Conservation (phyloP, 2,797 vertebrate species). For the Urocyon cinereoargenteus region DNA sequence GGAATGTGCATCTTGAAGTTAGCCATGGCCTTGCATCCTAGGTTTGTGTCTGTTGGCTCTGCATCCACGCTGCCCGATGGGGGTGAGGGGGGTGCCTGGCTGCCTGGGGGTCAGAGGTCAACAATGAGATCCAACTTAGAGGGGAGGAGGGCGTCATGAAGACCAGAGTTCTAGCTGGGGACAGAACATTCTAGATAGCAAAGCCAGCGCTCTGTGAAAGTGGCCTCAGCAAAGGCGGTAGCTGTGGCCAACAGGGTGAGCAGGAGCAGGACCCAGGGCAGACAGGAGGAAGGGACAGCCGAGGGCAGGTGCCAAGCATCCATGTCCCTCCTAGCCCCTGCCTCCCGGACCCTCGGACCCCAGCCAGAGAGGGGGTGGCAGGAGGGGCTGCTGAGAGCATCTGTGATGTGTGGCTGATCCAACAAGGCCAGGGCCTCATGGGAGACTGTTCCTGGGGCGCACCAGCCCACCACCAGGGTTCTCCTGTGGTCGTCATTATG, state of each 20-base stretch:
- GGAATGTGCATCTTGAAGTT: not conserved
- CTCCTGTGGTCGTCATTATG: too few relatives aligned
- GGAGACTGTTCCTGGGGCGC: not conserved
- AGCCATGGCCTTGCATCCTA: not conserved
- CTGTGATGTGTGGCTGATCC: not conserved
- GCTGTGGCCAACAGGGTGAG: not conserved
- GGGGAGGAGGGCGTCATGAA: not conserved
- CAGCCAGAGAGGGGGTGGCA: too few relatives aligned
- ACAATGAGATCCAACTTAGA: not conserved
- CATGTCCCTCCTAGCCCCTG: too few relatives aligned
- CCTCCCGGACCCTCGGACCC: not conserved
- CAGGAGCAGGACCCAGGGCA: rapidly evolving
- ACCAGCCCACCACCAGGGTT: not conserved
- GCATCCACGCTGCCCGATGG: not conserved
- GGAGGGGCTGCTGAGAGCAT: too few relatives aligned
- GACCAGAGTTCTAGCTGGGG: not conserved
- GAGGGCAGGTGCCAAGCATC: too few relatives aligned
- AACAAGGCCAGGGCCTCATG: not conserved
- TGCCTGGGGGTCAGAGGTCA: not conserved
- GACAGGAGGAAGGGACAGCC: not conserved
- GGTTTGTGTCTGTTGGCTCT: too few relatives aligned
- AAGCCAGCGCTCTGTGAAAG: not conserved
- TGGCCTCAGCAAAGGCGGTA: not conserved
- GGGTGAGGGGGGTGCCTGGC: not conserved
- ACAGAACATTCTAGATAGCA: not conserved